These are phyloP conservation scores for Muraenolepis orangiensis DNA, from an alignment of 2,797 vertebrate genomes.

Conservation along the genomic window DNA sequence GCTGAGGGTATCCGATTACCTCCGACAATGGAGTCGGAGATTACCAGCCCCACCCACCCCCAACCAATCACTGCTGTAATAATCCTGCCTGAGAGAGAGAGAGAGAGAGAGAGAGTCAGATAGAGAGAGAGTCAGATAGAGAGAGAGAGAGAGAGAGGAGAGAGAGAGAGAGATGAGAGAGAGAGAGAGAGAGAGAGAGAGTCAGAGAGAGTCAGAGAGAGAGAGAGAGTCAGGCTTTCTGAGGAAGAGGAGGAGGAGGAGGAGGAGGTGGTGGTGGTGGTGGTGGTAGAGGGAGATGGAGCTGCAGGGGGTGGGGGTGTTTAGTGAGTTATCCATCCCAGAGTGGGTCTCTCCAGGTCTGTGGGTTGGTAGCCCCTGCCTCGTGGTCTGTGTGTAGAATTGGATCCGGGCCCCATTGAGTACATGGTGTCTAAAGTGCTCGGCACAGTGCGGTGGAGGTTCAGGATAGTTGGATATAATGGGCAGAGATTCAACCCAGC, in stretches of 20 bases:
- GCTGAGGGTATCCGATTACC: conserved; percentile 67
- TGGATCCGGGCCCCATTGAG: conserved; percentile 45
- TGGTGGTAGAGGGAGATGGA: no score
- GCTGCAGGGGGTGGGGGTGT: not conserved
- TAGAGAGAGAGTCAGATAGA: no score
- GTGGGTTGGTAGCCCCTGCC: not conserved
- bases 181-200: conserved; percentile 27
- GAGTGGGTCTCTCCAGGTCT: not conserved
- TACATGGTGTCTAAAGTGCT: conserved; percentile 38
- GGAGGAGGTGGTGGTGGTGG: not conserved
- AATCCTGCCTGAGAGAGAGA: conserved; percentile 33
- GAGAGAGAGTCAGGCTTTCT: conserved; percentile 33
- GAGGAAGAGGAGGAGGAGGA: conserved; percentile 31
- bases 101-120: no score
- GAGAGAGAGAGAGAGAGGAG: conserved; percentile 43
- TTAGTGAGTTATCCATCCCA: conserved; percentile 1
- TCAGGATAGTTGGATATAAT: no score
- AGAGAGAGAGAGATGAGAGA: not conserved
- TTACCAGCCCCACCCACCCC: conserved; percentile 67
- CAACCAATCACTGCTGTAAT: conserved; percentile 67
- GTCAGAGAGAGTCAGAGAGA: no score
- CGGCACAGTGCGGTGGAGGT: conserved; percentile 37
- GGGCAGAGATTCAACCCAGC: conserved; percentile 24
- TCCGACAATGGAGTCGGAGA: conserved; percentile 64
- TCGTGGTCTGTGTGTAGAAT: conserved; percentile 48